Base-by-base conservation (phyloP, 1,140 invertebrate species). In the Wasmannia auropunctata region DNA sequence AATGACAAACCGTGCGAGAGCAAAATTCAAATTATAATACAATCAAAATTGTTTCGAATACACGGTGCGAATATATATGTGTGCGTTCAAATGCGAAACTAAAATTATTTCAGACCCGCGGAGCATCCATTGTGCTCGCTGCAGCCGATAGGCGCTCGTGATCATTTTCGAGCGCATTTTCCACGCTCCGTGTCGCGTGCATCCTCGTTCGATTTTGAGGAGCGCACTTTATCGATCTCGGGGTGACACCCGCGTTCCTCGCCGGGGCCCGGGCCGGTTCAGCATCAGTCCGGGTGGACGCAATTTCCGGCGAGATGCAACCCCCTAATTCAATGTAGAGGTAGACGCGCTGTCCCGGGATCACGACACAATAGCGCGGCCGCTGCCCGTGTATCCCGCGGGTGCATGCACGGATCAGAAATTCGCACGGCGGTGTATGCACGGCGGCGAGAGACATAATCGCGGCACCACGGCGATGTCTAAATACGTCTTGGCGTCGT, bases 291-390 rank as follows among this genome's bases (percentile, higher is more conserved):
- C 76, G 54, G 34, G 81, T 81, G 79, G 88, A 90, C 88, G 88
- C 88, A 91, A 92, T 92, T 92, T 92, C 91, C 88, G 87, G 63
- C 22, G 54, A 86, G 80, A 62, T 65, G 86, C 51, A 19, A 80
- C 76, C 65, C 76, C 79, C 84, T 90, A 88, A 90, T 91, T 91
- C 87, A 89, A 90, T 91, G 87, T 22, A 63, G 34, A 83, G 31
- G 28, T 60, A 56, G 28, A 83, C 40, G 11, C 77, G 76, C 65
- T n/a, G 63, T 67, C 63, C 63, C 63, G 72, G 86, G 85, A 65
- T 86, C 76, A 77, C 83, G 85, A 70, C 83, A 79, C 49, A 79
- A 79, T 79, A 62, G 74, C 31, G n/a, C n/a, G 56, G 37, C n/a
- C n/a, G 34, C 14, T 65, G 16, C 19, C 43, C 25, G 10, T 77